A percentile compares a stretch with the other conserved stretches of the same genome.
phyloP scores from a whole-genome alignment of 2,113 vertebrate genomes.

The Microtus pennsylvanicus region DNA sequence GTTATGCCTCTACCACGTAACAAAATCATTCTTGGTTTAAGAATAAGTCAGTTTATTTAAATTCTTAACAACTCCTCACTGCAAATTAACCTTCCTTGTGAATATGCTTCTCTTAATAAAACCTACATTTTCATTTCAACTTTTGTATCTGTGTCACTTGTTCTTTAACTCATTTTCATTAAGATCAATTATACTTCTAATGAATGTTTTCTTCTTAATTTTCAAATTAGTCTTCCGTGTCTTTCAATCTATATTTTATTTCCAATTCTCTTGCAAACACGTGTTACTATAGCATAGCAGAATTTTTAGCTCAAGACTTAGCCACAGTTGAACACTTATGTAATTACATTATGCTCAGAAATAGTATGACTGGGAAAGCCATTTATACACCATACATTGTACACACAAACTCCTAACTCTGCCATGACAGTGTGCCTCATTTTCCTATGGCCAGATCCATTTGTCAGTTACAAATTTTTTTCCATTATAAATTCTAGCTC shows the following conservation, averaged over 20 bases:
- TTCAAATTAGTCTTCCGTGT: neutral
- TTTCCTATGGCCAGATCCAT: neutral
- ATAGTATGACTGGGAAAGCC: neutral
- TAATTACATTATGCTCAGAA: constrained; percentile 16
- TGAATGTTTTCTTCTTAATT: constrained; percentile 15
- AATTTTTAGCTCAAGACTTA: neutral
- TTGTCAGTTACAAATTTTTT: neutral
- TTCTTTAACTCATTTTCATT: neutral
- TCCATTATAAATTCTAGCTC: neutral
- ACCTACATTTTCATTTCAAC: neutral
- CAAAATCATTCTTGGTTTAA: too few relatives aligned
- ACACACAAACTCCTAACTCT: neutral
- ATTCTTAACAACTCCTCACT: neutral
- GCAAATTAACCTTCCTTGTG: neutral
- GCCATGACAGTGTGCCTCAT: neutral
- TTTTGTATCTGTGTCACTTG: neutral
- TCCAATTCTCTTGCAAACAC: neutral
- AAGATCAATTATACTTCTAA: neutral
- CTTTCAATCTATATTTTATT: neutral
- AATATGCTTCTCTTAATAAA: neutral
- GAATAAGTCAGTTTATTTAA: neutral
- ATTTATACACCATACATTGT: neutral
- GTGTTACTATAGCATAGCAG: neutral
- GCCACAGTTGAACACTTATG: neutral
- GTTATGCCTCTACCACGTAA: neutral